These are phyloP conservation scores for Brachirus orientalis DNA, from an alignment of 2,113 vertebrate genomes.

Conservation along the genomic window DNA sequence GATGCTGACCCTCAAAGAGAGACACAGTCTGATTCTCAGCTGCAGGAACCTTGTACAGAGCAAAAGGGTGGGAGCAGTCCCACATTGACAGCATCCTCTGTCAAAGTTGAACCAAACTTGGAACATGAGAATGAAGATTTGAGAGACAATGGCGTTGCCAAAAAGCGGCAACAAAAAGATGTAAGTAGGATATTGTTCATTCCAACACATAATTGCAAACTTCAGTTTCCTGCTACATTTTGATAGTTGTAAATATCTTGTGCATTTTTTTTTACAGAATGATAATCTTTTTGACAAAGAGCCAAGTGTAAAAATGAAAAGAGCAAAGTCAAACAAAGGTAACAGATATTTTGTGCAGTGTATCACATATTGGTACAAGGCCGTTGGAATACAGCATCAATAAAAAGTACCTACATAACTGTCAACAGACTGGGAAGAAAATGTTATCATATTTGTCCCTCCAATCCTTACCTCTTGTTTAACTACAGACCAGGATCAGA, in stretches of 20 bases:
- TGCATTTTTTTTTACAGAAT: constrained; percentile 29
- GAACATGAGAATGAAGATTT: not conserved
- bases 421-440: too few species aligned
- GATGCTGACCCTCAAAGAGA: not conserved
- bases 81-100: not conserved
- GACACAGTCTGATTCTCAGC: not conserved
- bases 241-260: not conserved
- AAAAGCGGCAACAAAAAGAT: constrained; percentile 29
- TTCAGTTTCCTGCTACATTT: not conserved
- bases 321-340: constrained; percentile 54
- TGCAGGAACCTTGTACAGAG: not conserved
- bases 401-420: too few species aligned
- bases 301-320: constrained; percentile 47
- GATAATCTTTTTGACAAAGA: not conserved
- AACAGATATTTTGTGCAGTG: not conserved
- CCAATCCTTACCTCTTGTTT: not conserved
- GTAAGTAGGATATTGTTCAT: constrained; percentile 15
- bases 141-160: not conserved
- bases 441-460: too few species aligned
- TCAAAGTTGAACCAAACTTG: constrained; percentile 27
- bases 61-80: not conserved
- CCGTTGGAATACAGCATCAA: too few species aligned
- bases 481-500: constrained; percentile 83
- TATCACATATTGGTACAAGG: too few species aligned
- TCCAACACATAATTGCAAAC: not conserved